Evolutionary conservation across 1,140 invertebrate genomes (phyloP), one percentile per base, ranked within the genome.

Genomic region (Cydia fagiglandana): DNA sequence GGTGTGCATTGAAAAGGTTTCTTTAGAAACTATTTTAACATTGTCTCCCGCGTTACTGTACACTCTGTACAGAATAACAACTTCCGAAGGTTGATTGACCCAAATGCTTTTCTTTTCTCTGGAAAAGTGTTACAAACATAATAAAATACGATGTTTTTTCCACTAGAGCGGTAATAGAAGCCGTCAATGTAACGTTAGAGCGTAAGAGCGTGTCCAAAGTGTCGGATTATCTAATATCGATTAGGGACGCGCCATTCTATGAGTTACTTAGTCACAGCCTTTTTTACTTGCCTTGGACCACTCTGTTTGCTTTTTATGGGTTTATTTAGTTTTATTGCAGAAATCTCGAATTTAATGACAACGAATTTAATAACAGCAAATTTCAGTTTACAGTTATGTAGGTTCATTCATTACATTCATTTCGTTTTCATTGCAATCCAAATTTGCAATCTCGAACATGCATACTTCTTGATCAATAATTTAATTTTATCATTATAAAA

Each of bases 171-270:
- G 56, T 61, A 61, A 61, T 61, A 24, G 56, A 61, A 56, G n/a
- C 53, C 20, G 56, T 61, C 56, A 61, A 24, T 61, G 56, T 61
- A 61, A 24, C 56, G 20, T 61, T 53, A 53, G 50, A n/a, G 9
- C 56, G 56, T 61, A 70, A 70, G 66, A 70, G 66, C 66, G 66
- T 70, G 66, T n/a, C 66, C 38, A 38, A 70, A 38, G 28, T 38
- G 30, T 70, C 66, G 1, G 66, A 70, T 70, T 38, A 70, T 70
- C 30, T 30, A 70, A 70, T 15, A 20, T 70, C 66, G 66, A 70
- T 70, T 70, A 41, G 66, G 10, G 66, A 34, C 66, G 66, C 30
- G 66, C 24, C 34, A 70, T 70, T 45, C 34, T 41, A 10, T 20
- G n/a, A 6, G 34, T 70, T n/a, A n/a, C n/a, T n/a, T 70, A 70